Base-by-base conservation (phyloP, 2,797 vertebrate species). In the Anas acuta region DNA sequence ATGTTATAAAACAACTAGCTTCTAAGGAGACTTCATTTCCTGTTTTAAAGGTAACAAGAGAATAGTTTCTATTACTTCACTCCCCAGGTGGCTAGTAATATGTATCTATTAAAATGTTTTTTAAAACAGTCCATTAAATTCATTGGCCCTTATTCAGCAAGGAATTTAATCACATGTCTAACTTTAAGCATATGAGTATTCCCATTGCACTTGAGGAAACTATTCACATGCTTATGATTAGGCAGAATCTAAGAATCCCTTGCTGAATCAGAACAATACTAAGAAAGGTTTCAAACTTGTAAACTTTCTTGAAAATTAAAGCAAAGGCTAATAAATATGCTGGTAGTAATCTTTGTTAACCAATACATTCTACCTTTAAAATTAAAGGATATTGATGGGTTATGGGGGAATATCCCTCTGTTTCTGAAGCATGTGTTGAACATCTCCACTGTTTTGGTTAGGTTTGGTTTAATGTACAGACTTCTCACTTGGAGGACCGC, bases 101-200 rank as follows among this genome's bases (percentile, higher is more conserved):
- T 49, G 57, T 47, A 67, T 58, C 19, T 82, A 93, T 88, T 87
- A 92, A 94, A 95, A 92, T 92, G 49, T 56, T 96, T 88, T 75
- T 94, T 64, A 66, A 92, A 96, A 66, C 58, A 95, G 26, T 23
- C 78, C 71, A 93, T 87, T 93, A 90, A 96, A 94, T 41, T 85
- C 7, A 93, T 62, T 69, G 78, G 41, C 14, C 35, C 15, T 47
- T 16, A 60, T 93, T 91, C 87, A 93, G 70, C 66, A 88, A 78
- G 76, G 76, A 95, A 89, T 89, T 84, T 89, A 89, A 95, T 73
- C 69, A 87, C 21, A 9, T 15, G 23, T 80, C 78, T 81, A 62
- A 87, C 65, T 77, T 92, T 30, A 69, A 66, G 54, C 61, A 87
- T 13, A 28, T 3, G 15, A 83, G 32, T 51, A 87, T 83, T 92